These are phyloP conservation scores for Aricia agestis DNA, from an alignment of 1,140 invertebrate species.

Conservation along the genomic window DNA sequence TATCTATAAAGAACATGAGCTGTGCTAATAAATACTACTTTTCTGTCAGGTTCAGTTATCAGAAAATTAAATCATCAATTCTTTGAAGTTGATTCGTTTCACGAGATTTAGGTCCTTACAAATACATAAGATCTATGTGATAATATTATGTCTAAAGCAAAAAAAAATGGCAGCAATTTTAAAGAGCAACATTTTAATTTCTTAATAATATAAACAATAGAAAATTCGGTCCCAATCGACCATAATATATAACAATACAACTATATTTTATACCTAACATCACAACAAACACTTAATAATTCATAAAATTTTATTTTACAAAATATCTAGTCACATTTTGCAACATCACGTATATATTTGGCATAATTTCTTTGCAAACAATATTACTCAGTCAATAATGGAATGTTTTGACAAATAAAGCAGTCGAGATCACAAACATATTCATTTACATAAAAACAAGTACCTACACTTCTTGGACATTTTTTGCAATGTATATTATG, in stretches of 20 bases:
- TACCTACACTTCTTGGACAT: background rate
- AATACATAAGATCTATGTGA: too few species aligned
- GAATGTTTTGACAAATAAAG: background rate
- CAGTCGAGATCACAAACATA: background rate
- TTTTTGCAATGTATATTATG: background rate
- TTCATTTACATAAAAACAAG: background rate
- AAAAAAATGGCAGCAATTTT: too few species aligned
- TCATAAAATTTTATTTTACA: background rate
- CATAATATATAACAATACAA: background rate
- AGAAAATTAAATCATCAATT: too few species aligned
- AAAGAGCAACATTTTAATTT: background rate
- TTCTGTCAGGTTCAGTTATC: too few species aligned
- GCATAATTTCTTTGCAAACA: background rate
- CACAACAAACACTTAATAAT: slow-evolving; percentile 2
- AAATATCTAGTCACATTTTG: background rate
- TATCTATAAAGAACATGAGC: too few species aligned
- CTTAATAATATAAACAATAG: background rate
- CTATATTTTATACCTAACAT: background rate
- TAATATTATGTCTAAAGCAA: too few species aligned
- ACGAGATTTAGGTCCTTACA: too few species aligned
- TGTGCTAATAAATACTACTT: too few species aligned
- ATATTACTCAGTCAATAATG: background rate
- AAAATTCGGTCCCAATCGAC: background rate
- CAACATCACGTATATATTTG: background rate
- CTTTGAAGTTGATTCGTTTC: too few species aligned